phyloP scores from a whole-genome alignment of 2,797 vertebrate species.

The Gadopsis bispinosus region DNA sequence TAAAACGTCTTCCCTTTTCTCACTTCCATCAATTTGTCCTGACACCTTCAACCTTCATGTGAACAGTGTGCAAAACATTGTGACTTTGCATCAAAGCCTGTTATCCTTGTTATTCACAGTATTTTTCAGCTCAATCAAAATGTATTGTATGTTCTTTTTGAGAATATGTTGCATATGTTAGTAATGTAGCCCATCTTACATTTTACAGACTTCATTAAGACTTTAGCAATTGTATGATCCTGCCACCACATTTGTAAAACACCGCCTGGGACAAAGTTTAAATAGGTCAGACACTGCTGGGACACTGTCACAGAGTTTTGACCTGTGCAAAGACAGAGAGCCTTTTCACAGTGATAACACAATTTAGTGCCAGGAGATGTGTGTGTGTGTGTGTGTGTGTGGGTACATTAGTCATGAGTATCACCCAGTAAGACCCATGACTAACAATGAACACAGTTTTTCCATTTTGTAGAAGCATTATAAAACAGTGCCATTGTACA shows the following conservation, averaged over 20 bases:
- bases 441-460: slow-evolving; percentile 63
- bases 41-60: neutral
- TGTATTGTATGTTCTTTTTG: neutral
- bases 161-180: neutral
- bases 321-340: slow-evolving; percentile 40
- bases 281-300: slow-evolving; percentile 14
- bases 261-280: neutral
- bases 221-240: neutral
- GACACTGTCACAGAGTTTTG: slow-evolving; percentile 11
- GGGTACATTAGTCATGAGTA: slow-evolving; percentile 65
- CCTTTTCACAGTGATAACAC: slow-evolving; percentile 49
- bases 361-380: slow-evolving; percentile 30
- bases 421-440: slow-evolving; percentile 61
- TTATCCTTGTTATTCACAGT: neutral
- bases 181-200: neutral
- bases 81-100: neutral
- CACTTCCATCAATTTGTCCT: neutral
- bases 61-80: neutral
- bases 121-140: neutral
- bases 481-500: slow-evolving; percentile 1
- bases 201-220: neutral
- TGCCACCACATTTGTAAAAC: neutral
- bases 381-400: slow-evolving; percentile 38
- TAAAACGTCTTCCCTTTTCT: neutral
- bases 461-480: slow-evolving; percentile 36